These are phyloP conservation scores for Octonoba sinensis DNA, from an alignment of 2,888 invertebrate genomes.

Conservation along the genomic window DNA sequence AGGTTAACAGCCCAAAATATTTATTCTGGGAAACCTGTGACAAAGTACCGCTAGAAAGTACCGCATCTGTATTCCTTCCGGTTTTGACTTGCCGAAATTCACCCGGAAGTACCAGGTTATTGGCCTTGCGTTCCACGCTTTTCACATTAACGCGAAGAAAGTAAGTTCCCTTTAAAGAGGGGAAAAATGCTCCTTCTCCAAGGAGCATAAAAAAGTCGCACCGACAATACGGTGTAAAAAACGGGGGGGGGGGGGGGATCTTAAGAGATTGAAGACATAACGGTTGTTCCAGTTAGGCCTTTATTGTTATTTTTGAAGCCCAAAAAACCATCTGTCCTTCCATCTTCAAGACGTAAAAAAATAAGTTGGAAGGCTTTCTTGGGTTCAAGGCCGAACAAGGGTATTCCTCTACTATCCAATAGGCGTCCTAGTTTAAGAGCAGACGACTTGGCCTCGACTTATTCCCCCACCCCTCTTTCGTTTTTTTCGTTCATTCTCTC, in stretches of 20 bases:
- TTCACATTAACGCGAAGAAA: conserved; percentile 23
- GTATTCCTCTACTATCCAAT: conserved; percentile 39
- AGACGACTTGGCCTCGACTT: conserved; percentile 39
- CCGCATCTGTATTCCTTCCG: no score
- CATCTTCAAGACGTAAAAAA: conserved; percentile 36
- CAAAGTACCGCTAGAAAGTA: no score
- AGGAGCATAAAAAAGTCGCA: conserved; percentile 30
- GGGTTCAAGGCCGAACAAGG: conserved; percentile 54
- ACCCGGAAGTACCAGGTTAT: conserved; percentile 42
- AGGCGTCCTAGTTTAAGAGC: conserved; percentile 38
- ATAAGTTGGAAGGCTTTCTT: conserved; percentile 8
- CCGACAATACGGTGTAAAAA: conserved; percentile 33
- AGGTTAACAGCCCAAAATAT: no score
- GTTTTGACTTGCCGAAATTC: neutral
- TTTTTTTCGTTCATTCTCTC: conserved; percentile 43
- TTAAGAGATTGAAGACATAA: conserved; percentile 21
- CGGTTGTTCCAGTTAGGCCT: conserved; percentile 47
- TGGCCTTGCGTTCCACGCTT: neutral
- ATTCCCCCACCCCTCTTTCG: conserved; percentile 1
- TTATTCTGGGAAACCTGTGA: no score
- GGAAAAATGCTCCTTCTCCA: neutral
- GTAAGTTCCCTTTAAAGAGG: neutral
- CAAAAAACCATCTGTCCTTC: conserved; percentile 60
- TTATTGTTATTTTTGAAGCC: conserved; percentile 42
- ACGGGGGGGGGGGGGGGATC: conserved; percentile 11